Base-by-base conservation (phyloP, 2,113 vertebrate species). In the Strigops habroptila region DNA sequence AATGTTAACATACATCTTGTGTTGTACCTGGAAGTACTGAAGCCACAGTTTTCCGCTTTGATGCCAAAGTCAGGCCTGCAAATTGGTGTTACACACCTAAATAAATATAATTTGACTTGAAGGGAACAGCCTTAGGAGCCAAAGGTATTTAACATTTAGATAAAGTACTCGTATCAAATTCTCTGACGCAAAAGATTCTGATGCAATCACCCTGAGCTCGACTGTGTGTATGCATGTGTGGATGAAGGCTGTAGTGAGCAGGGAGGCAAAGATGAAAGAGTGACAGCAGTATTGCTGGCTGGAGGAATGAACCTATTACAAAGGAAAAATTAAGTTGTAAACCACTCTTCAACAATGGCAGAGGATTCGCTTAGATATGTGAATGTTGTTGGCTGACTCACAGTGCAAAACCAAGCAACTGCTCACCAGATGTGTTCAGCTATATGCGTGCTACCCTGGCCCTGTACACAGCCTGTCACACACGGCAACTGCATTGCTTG, bases 361-460 rank as follows among this genome's bases (percentile, higher is more conserved):
- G 67, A 63, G 31, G 23, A 5, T 51, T 93, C 1, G 2, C 43
- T 77, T 2, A 46, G 52, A 71, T 78, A 44, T 8, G 7, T 51
- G 84, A 31, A 46, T 51, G 60, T 43, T 14, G 19, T 39, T 77
- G 85, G 75, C 67, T 82, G 79, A 44, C 44, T 74, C 0, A 0
- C 46, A n/a, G 48, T n/a, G 18, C 46, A 78, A 65, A 82, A 7
- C 33, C 51, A 49, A 73, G 62, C 95, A 94, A 93, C 87, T 96
- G 96, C 83, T 95, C 3, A 1, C 82, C 96, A 97, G 93, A 96
- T 95, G 94, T 94, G 60, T 8, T 89, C 51, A 52, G 60, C 82
- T 90, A 60, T 43, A 35, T 90, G 90, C 6, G 14, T 95, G 94
- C 79, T 95, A 44, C 55, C 37, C 55, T 4, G 7, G 59, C 86